Percentiles rank a stretch among this genome's conserved stretches.
Conservation (phyloP, 2,113 vertebrate genomes). For the Peromyscus polionotus region DNA sequence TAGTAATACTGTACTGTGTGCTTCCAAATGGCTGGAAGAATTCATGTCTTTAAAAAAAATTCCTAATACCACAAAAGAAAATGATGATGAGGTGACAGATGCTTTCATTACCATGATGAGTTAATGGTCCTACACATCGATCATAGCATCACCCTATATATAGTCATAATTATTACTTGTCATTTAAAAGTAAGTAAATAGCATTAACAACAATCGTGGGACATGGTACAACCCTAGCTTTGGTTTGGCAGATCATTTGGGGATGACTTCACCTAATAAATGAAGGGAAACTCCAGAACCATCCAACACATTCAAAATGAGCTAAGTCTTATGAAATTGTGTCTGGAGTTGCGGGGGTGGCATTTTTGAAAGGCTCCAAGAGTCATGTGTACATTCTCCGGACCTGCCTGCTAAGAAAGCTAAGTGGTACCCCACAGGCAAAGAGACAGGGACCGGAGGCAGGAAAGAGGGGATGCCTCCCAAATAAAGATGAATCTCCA, state of each 20-base stretch:
- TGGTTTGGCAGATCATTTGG: not conserved
- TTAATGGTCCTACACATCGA: not conserved
- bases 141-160: not conserved
- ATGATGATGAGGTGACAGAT: not conserved
- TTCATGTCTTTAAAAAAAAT: not conserved
- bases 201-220: not conserved
- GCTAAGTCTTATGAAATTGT: constrained; percentile 6
- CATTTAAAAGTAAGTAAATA: not conserved
- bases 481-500: not conserved
- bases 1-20: not conserved
- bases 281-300: not conserved
- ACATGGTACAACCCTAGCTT: not conserved
- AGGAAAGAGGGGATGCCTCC: not conserved
- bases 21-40: not conserved
- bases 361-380: not conserved
- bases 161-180: not conserved
- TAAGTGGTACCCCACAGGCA: not conserved
- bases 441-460: not conserved
- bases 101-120: not conserved
- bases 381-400: not conserved
- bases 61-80: not conserved
- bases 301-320: not conserved
- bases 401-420: not conserved
- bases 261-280: not conserved
- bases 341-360: not conserved